These are phyloP conservation scores for Endotricha flammealis DNA, from an alignment of 2,888 invertebrate species.

Conservation along the genomic window DNA sequence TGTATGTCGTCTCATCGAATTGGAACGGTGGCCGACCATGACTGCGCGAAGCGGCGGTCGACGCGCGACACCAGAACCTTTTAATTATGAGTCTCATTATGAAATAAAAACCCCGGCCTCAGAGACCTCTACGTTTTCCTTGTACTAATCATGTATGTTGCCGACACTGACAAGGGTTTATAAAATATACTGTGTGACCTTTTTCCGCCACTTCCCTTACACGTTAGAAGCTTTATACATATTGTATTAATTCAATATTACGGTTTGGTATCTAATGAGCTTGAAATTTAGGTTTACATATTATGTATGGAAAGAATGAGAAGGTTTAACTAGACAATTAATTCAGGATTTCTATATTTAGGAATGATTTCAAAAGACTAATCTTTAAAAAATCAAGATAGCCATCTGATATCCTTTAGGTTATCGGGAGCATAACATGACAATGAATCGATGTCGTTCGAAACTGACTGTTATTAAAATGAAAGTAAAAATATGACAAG, in stretches of 20 bases:
- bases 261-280: no score
- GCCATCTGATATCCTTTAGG: no score
- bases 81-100: slow-evolving; percentile 15
- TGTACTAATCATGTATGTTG: slow-evolving; percentile 20
- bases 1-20: slow-evolving; percentile 23
- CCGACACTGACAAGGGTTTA: slow-evolving; percentile 48
- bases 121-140: slow-evolving; percentile 11
- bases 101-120: slow-evolving; percentile 18
- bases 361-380: no score
- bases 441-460: no score
- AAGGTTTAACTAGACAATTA: no score
- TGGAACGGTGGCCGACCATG: slow-evolving; percentile 57
- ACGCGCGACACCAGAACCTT: slow-evolving; percentile 12
- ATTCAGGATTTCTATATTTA: no score
- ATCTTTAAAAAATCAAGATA: no score
- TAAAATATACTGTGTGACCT: slow-evolving; percentile 4
- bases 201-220: neutral
- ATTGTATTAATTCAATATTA: neutral
- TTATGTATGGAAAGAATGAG: no score
- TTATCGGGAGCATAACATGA: no score
- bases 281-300: no score
- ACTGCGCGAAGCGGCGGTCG: slow-evolving; percentile 28
- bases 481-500: no score
- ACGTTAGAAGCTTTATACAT: neutral
- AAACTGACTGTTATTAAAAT: no score